Conservation (phyloP, 1,140 invertebrate genomes). For the Leptopilina boulardi region DNA sequence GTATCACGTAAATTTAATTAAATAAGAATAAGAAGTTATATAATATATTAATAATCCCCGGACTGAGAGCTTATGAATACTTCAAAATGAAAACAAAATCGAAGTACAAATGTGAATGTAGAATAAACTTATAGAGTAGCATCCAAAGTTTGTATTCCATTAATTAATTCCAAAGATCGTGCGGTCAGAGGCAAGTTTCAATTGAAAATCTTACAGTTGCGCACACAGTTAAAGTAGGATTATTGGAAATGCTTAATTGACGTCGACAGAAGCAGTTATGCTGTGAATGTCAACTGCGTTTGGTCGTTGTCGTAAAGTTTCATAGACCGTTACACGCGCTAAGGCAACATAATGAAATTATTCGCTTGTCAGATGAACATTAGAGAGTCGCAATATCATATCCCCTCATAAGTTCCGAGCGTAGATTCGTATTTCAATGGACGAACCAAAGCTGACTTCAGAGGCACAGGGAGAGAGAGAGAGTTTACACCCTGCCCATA, state of each 20-base stretch:
- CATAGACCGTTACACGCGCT: neutral
- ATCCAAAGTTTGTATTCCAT: too few relatives aligned
- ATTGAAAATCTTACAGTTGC: too few relatives aligned
- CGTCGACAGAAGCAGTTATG: neutral
- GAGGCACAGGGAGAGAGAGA: too few relatives aligned
- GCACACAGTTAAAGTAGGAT: neutral
- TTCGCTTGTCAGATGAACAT: neutral
- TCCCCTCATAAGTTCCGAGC: neutral
- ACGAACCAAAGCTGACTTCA: conserved; percentile 40
- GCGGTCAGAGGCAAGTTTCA: too few relatives aligned
- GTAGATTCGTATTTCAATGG: conserved; percentile 11
- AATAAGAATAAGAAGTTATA: too few relatives aligned
- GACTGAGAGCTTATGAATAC: too few relatives aligned
- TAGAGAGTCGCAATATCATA: conserved; percentile 6
- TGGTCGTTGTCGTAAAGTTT: neutral
- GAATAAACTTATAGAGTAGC: too few relatives aligned
- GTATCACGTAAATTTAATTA: too few relatives aligned
- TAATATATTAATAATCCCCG: too few relatives aligned
- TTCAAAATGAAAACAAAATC: too few relatives aligned
- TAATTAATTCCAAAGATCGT: too few relatives aligned
- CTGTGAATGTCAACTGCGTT: neutral
- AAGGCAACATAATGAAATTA: conserved; percentile 14
- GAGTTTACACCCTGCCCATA: conserved; percentile 60
- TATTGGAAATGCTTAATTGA: neutral
- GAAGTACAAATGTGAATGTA: too few relatives aligned